A percentile compares a stretch with the other conserved stretches of the same genome.
Conservation (phyloP, 2,113 vertebrate species). For the Clinocottus analis region DNA sequence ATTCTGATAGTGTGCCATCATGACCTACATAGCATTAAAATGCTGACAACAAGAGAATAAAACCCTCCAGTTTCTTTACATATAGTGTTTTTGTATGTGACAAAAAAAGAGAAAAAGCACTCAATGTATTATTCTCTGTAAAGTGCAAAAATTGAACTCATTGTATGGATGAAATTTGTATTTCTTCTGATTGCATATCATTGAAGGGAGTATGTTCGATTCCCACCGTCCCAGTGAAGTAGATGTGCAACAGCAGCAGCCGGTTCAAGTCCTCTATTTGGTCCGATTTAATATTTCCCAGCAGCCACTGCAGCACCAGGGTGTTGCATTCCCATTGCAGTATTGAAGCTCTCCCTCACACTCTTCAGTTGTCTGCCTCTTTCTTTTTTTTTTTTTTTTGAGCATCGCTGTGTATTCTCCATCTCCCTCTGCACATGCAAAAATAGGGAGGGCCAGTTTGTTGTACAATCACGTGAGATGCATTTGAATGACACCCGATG, state of each 20-base stretch:
- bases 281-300: conserved; percentile 46
- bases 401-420: conserved; percentile 46
- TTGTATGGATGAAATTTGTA: not conserved
- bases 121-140: conserved; percentile 61
- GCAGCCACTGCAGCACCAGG: conserved; percentile 11
- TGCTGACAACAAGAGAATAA: conserved; percentile 77
- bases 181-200: conserved; percentile 16
- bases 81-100: conserved; percentile 33
- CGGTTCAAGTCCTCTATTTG: conserved; percentile 18
- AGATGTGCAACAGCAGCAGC: not conserved
- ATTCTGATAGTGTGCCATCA: conserved; percentile 75
- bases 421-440: conserved; percentile 27
- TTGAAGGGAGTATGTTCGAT: conserved; percentile 20
- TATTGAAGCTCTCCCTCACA: conserved; percentile 21
- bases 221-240: conserved; percentile 4
- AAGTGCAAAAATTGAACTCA: conserved; percentile 45
- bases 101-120: conserved; percentile 56
- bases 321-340: conserved; percentile 60
- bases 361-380: conserved; percentile 43
- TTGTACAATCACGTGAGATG: conserved; percentile 56
- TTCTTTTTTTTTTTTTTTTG: not conserved
- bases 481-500: conserved; percentile 68
- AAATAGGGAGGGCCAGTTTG: conserved; percentile 52
- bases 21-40: conserved; percentile 81
- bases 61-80: conserved; percentile 60